Evolutionary conservation across 2,888 invertebrate genomes (phyloP), one percentile per base, ranked within the genome.

Genomic region (Campopleginae sp.): DNA sequence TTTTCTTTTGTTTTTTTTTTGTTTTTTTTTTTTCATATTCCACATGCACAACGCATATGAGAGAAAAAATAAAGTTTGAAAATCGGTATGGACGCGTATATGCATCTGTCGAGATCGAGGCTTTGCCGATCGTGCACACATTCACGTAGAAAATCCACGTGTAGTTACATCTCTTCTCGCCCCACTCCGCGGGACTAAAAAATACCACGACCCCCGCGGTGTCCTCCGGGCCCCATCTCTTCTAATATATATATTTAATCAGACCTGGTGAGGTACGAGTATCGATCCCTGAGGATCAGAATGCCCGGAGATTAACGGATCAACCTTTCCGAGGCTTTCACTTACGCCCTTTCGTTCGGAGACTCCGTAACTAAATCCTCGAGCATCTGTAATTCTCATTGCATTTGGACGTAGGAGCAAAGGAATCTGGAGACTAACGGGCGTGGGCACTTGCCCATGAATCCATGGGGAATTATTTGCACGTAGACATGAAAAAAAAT

Each of bases 161-260:
- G 79, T 51, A 58, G 19, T 66, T 75, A 38, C 74, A 48, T 71
- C 77, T 66, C 38, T 83, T 85, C 77, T 84, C 86, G 85, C 87
- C 82, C 88, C 87, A 88, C 89, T 88, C 87, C 88, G 86, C 86
- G 86, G 88, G 88, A 88, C 85, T 90, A 90, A 91, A 92, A 92
- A 92, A 92, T 92, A 91, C 92, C 92, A 89, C 89, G 90, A 92
- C 92, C 92, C 92, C 92, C 87, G 92, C 90, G 89, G 92, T 82
- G 92, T 80, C 74, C 82, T 77, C 84, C 74, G 76, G 76, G 81
- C 86, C 79, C 85, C 87, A 87, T 89, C 90, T 86, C 89, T 90
- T 88, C 91, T 92, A 92, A 92, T 92, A 92, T 92, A 92, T 92
- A 92, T 92, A 92, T 92, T 92, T 92, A 92, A 92, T 92, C 92